Evolutionary conservation across 2,797 vertebrate species (phyloP), one percentile per base, ranked within the genome.

Genomic region (Etheostoma perlongum): DNA sequence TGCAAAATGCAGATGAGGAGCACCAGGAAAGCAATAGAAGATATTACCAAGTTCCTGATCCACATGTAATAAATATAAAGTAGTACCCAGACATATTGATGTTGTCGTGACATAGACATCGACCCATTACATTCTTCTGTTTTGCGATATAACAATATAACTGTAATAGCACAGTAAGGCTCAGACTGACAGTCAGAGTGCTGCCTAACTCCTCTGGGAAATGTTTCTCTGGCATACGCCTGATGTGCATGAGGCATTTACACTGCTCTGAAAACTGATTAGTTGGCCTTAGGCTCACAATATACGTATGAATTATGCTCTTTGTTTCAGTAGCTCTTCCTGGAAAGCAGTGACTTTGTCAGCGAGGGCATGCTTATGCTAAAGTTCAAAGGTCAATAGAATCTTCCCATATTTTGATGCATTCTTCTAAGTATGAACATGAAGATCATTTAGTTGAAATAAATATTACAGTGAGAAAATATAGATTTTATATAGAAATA

Each of bases 271-370:
- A 92, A 91, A 87, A 79, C 89, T 91, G 90, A 93, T 94, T 88
- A 92, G 89, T 82, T 81, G 72, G 89, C 88, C 86, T 67, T 13
- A 72, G 85, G 91, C 85, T 81, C 61, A 15, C 23, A 27, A 65
- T 78, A 73, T 77, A 23, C 21, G 21, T 23, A 93, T 94, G 85
- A 94, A 93, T 94, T 86, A 94, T 94, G 90, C 92, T 91, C 86
- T 93, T 93, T 94, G 90, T 92, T 72, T 85, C 74, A 83, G 78
- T 44, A 13, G 78, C 76, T 83, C 82, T 67, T 80, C 79, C 71
- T 57, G 62, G 51, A 79, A 55, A 78, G 44, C 73, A 85, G 85
- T 72, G 65, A 64, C 82, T 86, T 67, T 73, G 77, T 80, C 73
- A 82, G 78, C 7, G 12, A 46, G 58, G 78, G 21, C 48, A 23